Percentiles rank a stretch among this genome's conserved stretches.
phyloP scores from a whole-genome alignment of 2,888 invertebrate genomes.

The Eudemis profundana region DNA sequence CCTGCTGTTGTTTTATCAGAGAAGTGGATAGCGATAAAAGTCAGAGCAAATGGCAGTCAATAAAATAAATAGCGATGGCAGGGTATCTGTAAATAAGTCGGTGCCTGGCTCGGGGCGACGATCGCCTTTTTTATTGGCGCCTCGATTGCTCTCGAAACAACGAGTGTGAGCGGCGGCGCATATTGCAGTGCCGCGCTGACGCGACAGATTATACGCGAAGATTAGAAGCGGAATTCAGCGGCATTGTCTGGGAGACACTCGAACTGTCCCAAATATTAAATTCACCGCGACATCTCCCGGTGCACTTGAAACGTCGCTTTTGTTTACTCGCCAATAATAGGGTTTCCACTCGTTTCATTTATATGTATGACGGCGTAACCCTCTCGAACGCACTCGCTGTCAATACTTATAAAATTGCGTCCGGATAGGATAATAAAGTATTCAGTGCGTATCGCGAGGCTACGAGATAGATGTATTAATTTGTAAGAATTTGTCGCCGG shows the following conservation, averaged over 20 bases:
- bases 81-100: conserved; percentile 85
- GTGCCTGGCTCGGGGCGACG: conserved; percentile 77
- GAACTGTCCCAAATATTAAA: conserved; percentile 48
- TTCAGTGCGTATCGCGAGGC: conserved; percentile 78
- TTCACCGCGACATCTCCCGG: conserved; percentile 37
- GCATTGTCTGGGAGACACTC: conserved; percentile 59
- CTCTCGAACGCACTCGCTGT: conserved; percentile 60
- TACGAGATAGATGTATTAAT: conserved; percentile 83
- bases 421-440: conserved; percentile 74
- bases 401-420: conserved; percentile 65
- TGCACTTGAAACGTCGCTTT: conserved; percentile 35
- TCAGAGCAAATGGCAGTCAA: conserved; percentile 84
- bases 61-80: conserved; percentile 84
- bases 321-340: conserved; percentile 39
- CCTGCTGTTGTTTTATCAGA: conserved; percentile 80
- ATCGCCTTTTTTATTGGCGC: conserved; percentile 86
- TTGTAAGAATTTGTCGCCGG: conserved; percentile 84
- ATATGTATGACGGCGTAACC: conserved; percentile 45
- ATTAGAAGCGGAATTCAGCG: conserved; percentile 74
- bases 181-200: conserved; percentile 74
- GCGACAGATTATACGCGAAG: conserved; percentile 75
- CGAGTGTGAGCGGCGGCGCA: conserved; percentile 71
- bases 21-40: conserved; percentile 83
- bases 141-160: conserved; percentile 85
- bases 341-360: conserved; percentile 38